Evolutionary conservation across 2,888 invertebrate species (phyloP).

Genomic region (Temnothorax unifasciatus): DNA sequence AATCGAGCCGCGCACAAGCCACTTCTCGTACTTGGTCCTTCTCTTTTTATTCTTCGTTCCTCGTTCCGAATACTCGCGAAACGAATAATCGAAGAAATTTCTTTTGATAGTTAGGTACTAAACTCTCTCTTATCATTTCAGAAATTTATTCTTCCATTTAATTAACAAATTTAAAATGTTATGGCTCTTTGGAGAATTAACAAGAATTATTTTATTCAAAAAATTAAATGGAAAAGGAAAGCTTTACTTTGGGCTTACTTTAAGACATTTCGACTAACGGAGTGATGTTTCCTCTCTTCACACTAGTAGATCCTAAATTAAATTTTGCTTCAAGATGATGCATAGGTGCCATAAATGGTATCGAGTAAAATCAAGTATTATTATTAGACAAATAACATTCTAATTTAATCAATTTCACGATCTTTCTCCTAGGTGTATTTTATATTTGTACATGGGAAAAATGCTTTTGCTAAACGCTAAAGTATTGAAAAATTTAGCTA

Average conservation of each 20-base stretch:
- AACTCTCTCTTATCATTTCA: background rate
- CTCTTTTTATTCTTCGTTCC: constrained; percentile 37
- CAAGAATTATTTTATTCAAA: background rate
- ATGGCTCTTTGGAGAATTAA: background rate
- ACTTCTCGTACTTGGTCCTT: constrained; percentile 52
- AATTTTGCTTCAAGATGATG: background rate
- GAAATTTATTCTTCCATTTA: constrained; percentile 9
- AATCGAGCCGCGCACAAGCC: constrained; percentile 66
- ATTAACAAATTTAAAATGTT: background rate
- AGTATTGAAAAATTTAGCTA: background rate
- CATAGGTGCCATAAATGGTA: background rate
- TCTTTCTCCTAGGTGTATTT: background rate
- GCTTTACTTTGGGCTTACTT: background rate
- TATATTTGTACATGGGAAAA: background rate
- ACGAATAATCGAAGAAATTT: constrained; percentile 7
- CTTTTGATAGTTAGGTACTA: background rate
- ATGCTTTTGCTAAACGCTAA: background rate
- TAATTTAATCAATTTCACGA: background rate
- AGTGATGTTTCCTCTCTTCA: background rate
- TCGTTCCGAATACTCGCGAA: constrained; percentile 16
- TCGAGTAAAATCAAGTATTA: background rate
- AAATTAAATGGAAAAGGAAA: background rate
- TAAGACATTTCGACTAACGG: background rate
- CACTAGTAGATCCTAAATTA: background rate
- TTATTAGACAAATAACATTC: background rate